phyloP scores from a whole-genome alignment of 2,797 vertebrate genomes.

The Apogon talboti region DNA sequence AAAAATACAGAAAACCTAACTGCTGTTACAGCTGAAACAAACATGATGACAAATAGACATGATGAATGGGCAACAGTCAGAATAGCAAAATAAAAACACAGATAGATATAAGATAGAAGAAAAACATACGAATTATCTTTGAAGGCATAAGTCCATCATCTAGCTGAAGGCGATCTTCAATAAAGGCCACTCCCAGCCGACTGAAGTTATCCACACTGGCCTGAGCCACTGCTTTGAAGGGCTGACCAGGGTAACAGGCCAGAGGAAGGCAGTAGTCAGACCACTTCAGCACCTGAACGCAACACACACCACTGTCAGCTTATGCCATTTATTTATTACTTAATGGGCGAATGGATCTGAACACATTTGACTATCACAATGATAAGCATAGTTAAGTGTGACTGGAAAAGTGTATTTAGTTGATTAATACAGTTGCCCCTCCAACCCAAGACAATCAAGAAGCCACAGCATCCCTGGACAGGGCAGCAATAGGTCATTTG shows the following conservation, averaged over 20 bases:
- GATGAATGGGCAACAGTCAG: too few species aligned
- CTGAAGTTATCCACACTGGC: conserved; percentile 93
- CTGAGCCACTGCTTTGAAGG: conserved; percentile 88
- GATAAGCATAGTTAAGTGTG: too few species aligned
- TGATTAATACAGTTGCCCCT: too few species aligned
- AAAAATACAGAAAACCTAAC: too few species aligned
- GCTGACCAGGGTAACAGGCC: conserved; percentile 87
- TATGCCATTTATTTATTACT: background rate
- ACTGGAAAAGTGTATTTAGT: too few species aligned
- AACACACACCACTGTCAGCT: conserved; percentile 21
- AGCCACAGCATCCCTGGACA: too few species aligned
- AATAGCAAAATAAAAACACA: background rate
- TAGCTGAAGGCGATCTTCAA: conserved; percentile 93
- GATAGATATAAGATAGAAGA: background rate
- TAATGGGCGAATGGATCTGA: background rate
- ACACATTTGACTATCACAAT: too few species aligned
- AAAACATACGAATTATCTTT: conserved; percentile 92
- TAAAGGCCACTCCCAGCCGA: conserved; percentile 91
- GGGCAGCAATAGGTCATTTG: too few species aligned
- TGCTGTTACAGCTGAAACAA: too few species aligned
- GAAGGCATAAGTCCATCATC: conserved; percentile 90
- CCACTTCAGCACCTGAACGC: conserved; percentile 88
- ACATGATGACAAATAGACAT: too few species aligned
- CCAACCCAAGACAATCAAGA: too few species aligned
- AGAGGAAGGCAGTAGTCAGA: conserved; percentile 91